Evolutionary conservation across 2,888 invertebrate species (phyloP).

Genomic region (Tipula vernalis): DNA sequence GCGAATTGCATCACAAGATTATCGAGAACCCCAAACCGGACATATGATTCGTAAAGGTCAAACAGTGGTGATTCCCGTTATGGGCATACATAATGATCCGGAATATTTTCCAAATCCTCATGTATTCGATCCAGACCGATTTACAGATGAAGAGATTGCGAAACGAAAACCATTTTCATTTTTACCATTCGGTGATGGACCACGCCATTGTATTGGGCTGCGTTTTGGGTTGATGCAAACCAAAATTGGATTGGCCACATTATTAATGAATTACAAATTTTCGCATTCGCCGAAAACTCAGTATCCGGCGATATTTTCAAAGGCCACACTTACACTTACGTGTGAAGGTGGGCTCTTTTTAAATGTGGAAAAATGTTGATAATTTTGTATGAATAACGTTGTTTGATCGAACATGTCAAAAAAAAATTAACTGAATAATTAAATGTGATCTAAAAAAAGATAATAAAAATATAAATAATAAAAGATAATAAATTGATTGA

Average conservation of each 20-base stretch:
- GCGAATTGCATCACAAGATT: constrained; percentile 31
- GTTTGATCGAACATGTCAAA: no score
- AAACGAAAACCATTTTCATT: constrained; percentile 24
- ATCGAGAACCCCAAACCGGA: constrained; percentile 20
- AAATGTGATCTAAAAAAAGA: no score
- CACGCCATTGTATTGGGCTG: constrained; percentile 29
- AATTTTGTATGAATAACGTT: neutral
- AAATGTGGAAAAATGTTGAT: constrained; percentile 12
- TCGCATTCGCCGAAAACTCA: constrained; percentile 16
- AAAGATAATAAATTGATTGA: no score
- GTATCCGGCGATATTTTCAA: constrained; percentile 8
- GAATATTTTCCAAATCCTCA: constrained; percentile 27
- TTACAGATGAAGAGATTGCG: constrained; percentile 21
- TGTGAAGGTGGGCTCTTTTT: constrained; percentile 8
- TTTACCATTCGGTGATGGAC: constrained; percentile 30
- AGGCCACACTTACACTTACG: neutral
- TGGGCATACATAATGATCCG: constrained; percentile 27
- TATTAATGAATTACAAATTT: constrained; percentile 25
- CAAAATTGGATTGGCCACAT: constrained; percentile 24
- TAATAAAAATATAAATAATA: no score
- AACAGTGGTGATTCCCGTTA: constrained; percentile 21
- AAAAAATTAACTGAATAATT: no score
- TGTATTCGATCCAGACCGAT: constrained; percentile 30
- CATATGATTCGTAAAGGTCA: constrained; percentile 21
- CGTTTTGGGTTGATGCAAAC: constrained; percentile 32